Evolutionary conservation across 1,140 invertebrate species (phyloP).

Genomic region (Eciton burchellii): DNA sequence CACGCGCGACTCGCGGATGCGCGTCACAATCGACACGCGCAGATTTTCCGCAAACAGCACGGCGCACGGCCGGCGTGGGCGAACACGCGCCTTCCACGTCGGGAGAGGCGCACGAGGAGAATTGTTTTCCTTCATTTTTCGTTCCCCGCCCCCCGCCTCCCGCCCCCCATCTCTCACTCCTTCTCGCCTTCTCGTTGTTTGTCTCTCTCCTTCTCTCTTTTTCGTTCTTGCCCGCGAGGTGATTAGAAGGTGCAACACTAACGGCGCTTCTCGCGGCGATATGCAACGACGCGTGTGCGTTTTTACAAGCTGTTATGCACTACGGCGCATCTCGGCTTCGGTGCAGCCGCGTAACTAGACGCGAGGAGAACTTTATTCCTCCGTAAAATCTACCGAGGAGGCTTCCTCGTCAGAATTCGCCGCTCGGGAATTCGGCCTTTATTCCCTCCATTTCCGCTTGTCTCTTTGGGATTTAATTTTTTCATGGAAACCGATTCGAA

Average conservation of each 20-base stretch:
- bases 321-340: slow-evolving; percentile 12
- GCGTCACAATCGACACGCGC: slow-evolving; percentile 56
- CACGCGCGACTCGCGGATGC: slow-evolving; percentile 44
- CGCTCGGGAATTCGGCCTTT: not conserved
- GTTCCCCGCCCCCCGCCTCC: not conserved
- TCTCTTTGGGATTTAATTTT: no score
- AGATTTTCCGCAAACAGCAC: slow-evolving; percentile 61
- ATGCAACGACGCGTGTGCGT: slow-evolving; percentile 46
- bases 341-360: not conserved
- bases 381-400: not conserved
- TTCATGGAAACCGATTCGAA: no score
- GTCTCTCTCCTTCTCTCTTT: slow-evolving; percentile 1
- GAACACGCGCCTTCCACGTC: not conserved
- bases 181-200: no score
- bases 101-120: slow-evolving; percentile 8
- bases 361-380: slow-evolving; percentile 9
- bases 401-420: not conserved
- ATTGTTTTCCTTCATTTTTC: slow-evolving; percentile 33
- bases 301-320: slow-evolving; percentile 29
- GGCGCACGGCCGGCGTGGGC: slow-evolving; percentile 1
- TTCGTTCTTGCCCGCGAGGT: slow-evolving; percentile 29
- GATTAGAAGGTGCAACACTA: slow-evolving; percentile 46
- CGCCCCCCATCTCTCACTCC: not conserved
- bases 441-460: no score
- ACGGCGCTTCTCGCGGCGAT: slow-evolving; percentile 37